Conservation (phyloP, 2,888 invertebrate genomes). For the Habroteleia sp. region DNA sequence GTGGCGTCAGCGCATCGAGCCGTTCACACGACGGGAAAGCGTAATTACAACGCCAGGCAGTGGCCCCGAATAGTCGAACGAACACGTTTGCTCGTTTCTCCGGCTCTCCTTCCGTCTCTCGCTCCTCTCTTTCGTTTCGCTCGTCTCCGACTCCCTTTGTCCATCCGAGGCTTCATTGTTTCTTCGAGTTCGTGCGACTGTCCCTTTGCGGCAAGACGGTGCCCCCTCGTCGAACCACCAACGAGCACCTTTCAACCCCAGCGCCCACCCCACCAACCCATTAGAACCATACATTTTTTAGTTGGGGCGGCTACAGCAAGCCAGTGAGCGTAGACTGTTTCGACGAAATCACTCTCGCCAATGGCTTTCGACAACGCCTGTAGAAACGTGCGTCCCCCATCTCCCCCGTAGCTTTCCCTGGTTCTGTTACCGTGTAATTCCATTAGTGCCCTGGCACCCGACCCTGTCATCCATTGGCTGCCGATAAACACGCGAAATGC, state of each 20-base stretch:
- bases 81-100: conserved; percentile 64
- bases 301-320: conserved; percentile 37
- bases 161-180: conserved; percentile 46
- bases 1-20: conserved; percentile 55
- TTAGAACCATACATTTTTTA: conserved; percentile 65
- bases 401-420: not conserved
- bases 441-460: conserved; percentile 59
- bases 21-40: conserved; percentile 68
- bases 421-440: conserved; percentile 63
- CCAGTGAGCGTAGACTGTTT: conserved; percentile 57
- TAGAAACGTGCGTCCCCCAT: conserved; percentile 14
- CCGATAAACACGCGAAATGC: conserved; percentile 39
- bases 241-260: conserved; percentile 56
- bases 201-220: conserved; percentile 41
- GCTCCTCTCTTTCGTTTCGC: conserved; percentile 17
- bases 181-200: conserved; percentile 43
- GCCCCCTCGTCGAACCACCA: conserved; percentile 39
- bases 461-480: conserved; percentile 58
- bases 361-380: conserved; percentile 57
- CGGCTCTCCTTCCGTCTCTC: no score
- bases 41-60: conserved; percentile 71
- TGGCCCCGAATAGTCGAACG: conserved; percentile 67
- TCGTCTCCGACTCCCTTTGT: conserved; percentile 34
- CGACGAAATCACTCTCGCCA: conserved; percentile 49
- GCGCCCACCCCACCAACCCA: conserved; percentile 55